phyloP scores from a whole-genome alignment of 1,140 invertebrate genomes.

The Macrosteles quadrilineatus region DNA sequence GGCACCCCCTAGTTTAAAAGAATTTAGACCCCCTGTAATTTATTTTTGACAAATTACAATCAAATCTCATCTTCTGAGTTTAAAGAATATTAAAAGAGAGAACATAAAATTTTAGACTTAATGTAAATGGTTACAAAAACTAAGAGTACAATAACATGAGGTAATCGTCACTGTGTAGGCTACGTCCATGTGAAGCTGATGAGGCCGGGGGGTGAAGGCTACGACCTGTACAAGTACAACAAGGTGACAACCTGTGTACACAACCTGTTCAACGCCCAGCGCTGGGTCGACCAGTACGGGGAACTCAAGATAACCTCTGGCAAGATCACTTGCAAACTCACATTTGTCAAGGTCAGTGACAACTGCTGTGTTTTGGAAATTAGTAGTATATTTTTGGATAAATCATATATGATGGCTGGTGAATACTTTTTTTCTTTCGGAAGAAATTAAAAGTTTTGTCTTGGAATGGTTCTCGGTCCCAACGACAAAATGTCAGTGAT shows the following conservation, averaged over 20 bases:
- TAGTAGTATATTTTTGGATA: conserved; percentile 2
- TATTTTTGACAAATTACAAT: not conserved
- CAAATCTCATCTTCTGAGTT: no score
- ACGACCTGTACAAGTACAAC: conserved; percentile 78
- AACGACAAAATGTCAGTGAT: no score
- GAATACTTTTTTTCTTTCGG: no score
- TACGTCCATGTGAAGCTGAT: conserved; percentile 55
- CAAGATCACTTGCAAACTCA: conserved; percentile 72
- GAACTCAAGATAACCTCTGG: conserved; percentile 72
- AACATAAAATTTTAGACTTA: no score
- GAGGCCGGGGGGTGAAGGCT: conserved; percentile 49
- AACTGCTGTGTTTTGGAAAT: conserved; percentile 19
- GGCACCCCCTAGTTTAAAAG: no score
- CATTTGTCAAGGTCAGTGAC: conserved; percentile 72
- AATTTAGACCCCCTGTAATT: not conserved
- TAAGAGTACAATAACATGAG: no score
- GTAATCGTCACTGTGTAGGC: no score
- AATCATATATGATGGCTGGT: not conserved
- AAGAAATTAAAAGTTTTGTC: no score
- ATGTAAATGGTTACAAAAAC: no score
- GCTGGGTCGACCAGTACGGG: conserved; percentile 87
- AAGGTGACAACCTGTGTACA: conserved; percentile 89
- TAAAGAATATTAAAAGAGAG: no score
- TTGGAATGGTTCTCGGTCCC: no score
- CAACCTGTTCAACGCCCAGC: conserved; percentile 77